A percentile compares a stretch with the other conserved stretches of the same genome.
Conservation (phyloP, 2,113 vertebrate genomes). For the Lophius piscatorius region DNA sequence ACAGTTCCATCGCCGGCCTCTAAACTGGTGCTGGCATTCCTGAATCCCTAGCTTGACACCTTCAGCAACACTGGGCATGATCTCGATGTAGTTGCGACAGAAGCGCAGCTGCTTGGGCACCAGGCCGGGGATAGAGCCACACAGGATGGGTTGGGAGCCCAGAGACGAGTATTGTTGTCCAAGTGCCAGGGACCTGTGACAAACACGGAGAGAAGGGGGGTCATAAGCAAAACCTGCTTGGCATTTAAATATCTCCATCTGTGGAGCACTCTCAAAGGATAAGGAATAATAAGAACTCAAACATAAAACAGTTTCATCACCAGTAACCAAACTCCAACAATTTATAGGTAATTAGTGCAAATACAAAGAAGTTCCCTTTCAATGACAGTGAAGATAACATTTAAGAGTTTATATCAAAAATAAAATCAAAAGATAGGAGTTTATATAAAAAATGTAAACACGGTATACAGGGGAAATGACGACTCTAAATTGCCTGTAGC, state of each 20-base stretch:
- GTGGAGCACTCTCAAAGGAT: neutral
- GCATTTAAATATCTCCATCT: neutral
- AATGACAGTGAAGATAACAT: no score
- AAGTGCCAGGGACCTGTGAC: slow-evolving; percentile 90
- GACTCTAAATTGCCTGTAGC: no score
- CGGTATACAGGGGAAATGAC: neutral
- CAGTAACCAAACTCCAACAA: neutral
- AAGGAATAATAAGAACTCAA: neutral
- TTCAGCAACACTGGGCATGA: slow-evolving; percentile 98
- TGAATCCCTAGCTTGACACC: slow-evolving; percentile 94
- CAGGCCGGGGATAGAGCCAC: slow-evolving; percentile 94
- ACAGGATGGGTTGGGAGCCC: slow-evolving; percentile 91
- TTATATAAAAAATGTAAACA: no score
- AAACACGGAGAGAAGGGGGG: neutral
- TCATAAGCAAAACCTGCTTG: neutral
- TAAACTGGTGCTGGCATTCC: slow-evolving; percentile 96
- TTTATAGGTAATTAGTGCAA: no score
- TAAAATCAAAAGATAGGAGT: no score
- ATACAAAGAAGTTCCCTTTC: no score
- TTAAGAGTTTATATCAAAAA: no score
- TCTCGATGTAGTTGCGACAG: slow-evolving; percentile 97
- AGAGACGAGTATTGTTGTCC: slow-evolving; percentile 92
- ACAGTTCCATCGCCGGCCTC: slow-evolving; percentile 96
- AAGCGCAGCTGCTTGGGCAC: slow-evolving; percentile 97
- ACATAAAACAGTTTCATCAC: neutral